Percentiles rank a stretch among this genome's conserved stretches.
These are phyloP conservation scores for Percina caprodes DNA, from an alignment of 2,113 vertebrate species.

Conservation along the genomic window DNA sequence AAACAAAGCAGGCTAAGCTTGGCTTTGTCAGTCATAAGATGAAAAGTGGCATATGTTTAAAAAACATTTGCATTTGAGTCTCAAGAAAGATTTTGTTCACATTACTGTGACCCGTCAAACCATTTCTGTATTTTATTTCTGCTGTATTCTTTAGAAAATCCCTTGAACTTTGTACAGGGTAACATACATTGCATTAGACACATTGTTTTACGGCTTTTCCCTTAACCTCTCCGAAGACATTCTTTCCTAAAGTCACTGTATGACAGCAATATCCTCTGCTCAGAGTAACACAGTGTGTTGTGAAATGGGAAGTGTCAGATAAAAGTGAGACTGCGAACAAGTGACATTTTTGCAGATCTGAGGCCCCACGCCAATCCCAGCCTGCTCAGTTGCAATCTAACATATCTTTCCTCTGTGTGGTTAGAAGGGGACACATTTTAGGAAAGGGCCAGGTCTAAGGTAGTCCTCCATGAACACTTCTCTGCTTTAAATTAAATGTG, in stretches of 20 bases:
- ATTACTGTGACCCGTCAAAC: background rate
- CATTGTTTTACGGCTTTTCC: conserved; percentile 25
- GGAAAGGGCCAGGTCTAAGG: background rate
- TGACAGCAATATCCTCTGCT: conserved; percentile 53
- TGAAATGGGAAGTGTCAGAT: conserved; percentile 64
- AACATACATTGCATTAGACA: conserved; percentile 12
- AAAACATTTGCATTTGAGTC: background rate
- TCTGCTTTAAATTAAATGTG: conserved; percentile 16
- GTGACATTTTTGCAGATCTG: conserved; percentile 26
- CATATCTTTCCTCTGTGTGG: conserved; percentile 26
- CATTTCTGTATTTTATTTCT: background rate
- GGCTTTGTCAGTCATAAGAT: conserved; percentile 9
- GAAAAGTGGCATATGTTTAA: conserved; percentile 5
- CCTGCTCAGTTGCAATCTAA: conserved; percentile 34
- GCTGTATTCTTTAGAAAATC: conserved; percentile 3
- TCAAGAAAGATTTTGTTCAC: background rate
- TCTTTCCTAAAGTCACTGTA: conserved; percentile 21
- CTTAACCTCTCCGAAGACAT: conserved; percentile 17
- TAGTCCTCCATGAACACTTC: background rate
- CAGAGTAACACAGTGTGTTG: conserved; percentile 30
- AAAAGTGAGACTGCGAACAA: conserved; percentile 36
- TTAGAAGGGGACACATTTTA: conserved; percentile 13
- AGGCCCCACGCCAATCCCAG: conserved; percentile 12
- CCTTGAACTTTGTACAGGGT: conserved; percentile 31
- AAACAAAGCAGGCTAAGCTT: conserved; percentile 13